Evolutionary conservation across 2,797 vertebrate species (phyloP), one percentile per base, ranked within the genome.

Genomic region (Chaenodraco wilsoni): DNA sequence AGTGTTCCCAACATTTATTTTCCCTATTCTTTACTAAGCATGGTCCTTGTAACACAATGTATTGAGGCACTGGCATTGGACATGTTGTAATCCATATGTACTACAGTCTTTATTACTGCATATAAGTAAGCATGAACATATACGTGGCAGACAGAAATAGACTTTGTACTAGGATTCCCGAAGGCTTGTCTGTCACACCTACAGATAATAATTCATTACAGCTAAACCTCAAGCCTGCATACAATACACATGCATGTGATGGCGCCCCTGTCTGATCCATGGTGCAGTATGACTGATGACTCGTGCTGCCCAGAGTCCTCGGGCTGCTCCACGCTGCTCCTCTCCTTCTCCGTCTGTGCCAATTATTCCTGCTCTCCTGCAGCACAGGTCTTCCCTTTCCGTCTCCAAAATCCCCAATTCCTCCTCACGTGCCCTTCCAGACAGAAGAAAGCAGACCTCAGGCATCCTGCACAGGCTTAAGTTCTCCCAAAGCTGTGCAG

Each of bases 341-440:
- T 78, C 78, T 80, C 78, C 81, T 82, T 77, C 76, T 64, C 66
- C 76, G 62, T 85, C 69, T 79, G 79, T 83, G 85, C 90, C 92
- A 93, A 93, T 93, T 92, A 93, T 88, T 87, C 61, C 55, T 76
- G 69, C 84, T 89, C 81, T 83, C 84, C 84, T 84, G 66, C 87
- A 83, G 87, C 65, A 74, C 61, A 59, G 89, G 88, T 88, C 88
- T 83, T 84, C 78, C 71, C 71, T 76, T 66, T 54, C 70, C 59
- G 3, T 46, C 79, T 76, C 23, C 17, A 67, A 79, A 79, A 69
- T 64, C 70, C 71, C 63, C 43, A 68, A 78, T 87, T 82, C 71
- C 76, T 81, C 81, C 76, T 79, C 75, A 55, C 17, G 33, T 74
- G 79, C 55, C 76, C 62, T 65, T 63, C 19, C 69, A 74, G 54